phyloP scores from a whole-genome alignment of 2,888 invertebrate genomes.

The Aplocera efformata region DNA sequence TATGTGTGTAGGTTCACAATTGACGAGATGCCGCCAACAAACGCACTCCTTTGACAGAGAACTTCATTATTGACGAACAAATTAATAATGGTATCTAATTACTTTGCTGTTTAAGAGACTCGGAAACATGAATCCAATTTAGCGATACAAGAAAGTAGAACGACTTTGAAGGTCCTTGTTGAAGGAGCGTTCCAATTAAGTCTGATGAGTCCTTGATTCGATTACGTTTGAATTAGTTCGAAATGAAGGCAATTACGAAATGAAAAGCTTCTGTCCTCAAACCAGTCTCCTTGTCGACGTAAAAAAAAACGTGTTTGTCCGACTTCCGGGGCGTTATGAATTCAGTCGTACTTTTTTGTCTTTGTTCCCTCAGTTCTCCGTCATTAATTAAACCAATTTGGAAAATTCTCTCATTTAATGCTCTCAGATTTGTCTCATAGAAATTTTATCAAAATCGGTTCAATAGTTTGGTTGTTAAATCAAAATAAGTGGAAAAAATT shows the following conservation, averaged over 20 bases:
- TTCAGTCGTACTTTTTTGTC: no score
- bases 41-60: constrained; percentile 9
- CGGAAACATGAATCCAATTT: constrained; percentile 10
- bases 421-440: no score
- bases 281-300: no score
- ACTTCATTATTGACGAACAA: constrained; percentile 10
- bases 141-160: constrained; percentile 8
- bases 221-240: constrained; percentile 6
- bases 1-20: constrained; percentile 13
- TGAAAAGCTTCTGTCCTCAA: no score
- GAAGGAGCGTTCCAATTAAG: constrained; percentile 13
- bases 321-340: no score
- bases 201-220: constrained; percentile 12
- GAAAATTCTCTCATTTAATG: no score
- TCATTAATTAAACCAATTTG: no score
- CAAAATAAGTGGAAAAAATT: no score
- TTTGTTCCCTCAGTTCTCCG: no score
- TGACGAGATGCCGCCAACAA: constrained; percentile 5
- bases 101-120: constrained; percentile 2
- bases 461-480: no score
- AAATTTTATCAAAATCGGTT: no score
- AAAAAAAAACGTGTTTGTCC: no score
- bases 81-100: constrained; percentile 13
- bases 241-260: constrained; percentile 3
- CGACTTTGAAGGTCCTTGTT: constrained; percentile 7